Evolutionary conservation across 2,113 vertebrate species (phyloP), one percentile per base, ranked within the genome.

Genomic region (Eclectus roratus): DNA sequence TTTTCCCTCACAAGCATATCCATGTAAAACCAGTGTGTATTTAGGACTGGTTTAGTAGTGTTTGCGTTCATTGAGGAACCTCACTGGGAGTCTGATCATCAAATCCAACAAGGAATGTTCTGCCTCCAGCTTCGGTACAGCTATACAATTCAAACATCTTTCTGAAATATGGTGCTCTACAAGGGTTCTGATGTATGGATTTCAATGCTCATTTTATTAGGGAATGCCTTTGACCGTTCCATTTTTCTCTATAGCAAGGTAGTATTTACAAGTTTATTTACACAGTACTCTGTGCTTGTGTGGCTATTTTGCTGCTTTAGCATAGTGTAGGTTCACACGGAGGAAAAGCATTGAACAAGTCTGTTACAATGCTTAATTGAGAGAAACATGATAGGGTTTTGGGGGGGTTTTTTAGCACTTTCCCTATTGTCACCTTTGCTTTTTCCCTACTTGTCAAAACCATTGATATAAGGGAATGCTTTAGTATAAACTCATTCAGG

Each of bases 111-210:
- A 90, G 28, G 47, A 96, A 87, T 80, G 65, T 89, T 93, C 95
- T 86, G 61, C 83, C 78, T 91, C 79, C 50, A 56, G 85, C 85
- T 95, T 89, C 0, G 20, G 88, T 89, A 90, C 82, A 91, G 78
- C 74, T 73, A 2, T 25, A 39, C 89, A 56, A 65, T 94, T 94
- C 63, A 60, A 76, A 94, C 74, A 80, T 58, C 80, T 13, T 84
- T 80, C 87, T 85, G 93, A 97, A 93, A 93, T 96, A 97, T 97
- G 98, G 98, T 98, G 98, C 98, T 98, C 89, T 95, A 76, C 76
- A 80, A 91, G 71, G 94, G 90, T 96, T 96, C 95, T 85, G 61
- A 64, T 47, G 47, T 61, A 55, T 81, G 83, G 88, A 69, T 56
- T 88, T 91, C 88, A 69, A 0, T 37, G 63, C 66, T 88, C 21